These are phyloP conservation scores for Sebastes elongatus DNA, from an alignment of 2,797 vertebrate species.

Conservation along the genomic window DNA sequence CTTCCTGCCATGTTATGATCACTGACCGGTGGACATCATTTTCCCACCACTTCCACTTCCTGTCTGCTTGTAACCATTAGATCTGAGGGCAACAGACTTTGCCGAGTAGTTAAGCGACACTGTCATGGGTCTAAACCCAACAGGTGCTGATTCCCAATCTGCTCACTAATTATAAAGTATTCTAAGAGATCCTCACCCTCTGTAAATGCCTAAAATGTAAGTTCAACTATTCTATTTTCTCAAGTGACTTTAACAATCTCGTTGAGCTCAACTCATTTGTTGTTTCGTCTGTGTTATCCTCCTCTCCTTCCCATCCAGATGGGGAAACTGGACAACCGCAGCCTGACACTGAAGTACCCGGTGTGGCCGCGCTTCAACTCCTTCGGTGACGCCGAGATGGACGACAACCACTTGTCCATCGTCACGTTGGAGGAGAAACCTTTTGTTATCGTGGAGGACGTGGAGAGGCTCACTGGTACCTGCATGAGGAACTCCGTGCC, in stretches of 20 bases:
- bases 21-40: not conserved
- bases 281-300: not conserved
- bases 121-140: not conserved
- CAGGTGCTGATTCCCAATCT: not conserved
- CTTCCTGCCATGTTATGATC: conserved; percentile 16
- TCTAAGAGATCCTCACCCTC: conserved; percentile 6
- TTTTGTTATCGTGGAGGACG: conserved; percentile 97
- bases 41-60: conserved; percentile 2
- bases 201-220: conserved; percentile 1
- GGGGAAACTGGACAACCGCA: conserved; percentile 95
- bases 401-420: conserved; percentile 96
- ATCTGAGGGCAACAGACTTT: not conserved
- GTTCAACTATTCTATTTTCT: not conserved
- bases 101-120: not conserved
- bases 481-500: conserved; percentile 97
- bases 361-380: conserved; percentile 98
- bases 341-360: conserved; percentile 91
- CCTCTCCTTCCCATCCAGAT: conserved; percentile 81
- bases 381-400: conserved; percentile 90
- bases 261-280: not conserved
- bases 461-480: conserved; percentile 94
- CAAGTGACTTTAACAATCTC: not conserved
- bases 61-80: not conserved
- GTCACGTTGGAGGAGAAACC: conserved; percentile 98
- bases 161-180: conserved; percentile 7